Conservation (phyloP, 2,888 invertebrate genomes). For the Ophraella communa region DNA sequence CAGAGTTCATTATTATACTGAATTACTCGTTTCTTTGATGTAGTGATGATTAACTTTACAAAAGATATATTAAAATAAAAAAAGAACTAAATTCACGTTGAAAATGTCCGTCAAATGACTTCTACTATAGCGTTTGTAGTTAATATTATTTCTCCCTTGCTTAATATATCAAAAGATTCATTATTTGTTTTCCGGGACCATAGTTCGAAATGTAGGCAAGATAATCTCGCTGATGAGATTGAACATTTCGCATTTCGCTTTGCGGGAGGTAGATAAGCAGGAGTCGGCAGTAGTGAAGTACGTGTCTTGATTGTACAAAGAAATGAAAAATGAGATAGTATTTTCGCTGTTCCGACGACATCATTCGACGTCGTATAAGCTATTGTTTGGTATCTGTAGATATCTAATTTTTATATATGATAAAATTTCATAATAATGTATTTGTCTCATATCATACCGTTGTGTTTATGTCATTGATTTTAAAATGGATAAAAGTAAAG, state of each 20-base stretch:
- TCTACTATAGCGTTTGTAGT: neutral
- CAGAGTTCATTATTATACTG: neutral
- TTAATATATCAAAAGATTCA: neutral
- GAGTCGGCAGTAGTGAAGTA: slow-evolving; percentile 15
- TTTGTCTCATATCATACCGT: neutral
- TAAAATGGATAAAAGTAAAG: too few relatives aligned
- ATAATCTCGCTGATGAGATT: slow-evolving; percentile 16
- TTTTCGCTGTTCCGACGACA: too few relatives aligned
- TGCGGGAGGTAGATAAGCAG: slow-evolving; percentile 18
- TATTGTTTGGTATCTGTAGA: slow-evolving; percentile 16
- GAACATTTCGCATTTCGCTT: slow-evolving; percentile 20
- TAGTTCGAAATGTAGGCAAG: slow-evolving; percentile 9
- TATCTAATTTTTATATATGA: slow-evolving; percentile 15
- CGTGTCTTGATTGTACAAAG: slow-evolving; percentile 26
- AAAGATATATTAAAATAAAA: neutral
- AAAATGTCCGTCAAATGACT: neutral
- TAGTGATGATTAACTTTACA: neutral
- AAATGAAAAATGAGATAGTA: slow-evolving; percentile 25
- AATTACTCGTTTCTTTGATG: too few relatives aligned
- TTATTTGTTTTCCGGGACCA: slow-evolving; percentile 5
- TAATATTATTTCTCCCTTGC: neutral
- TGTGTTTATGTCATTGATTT: too few relatives aligned
- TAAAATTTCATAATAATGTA: neutral
- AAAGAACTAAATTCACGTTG: neutral
- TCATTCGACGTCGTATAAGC: too few relatives aligned